Conservation (phyloP, 2,113 vertebrate genomes). For the Erythrocercus mccallii region DNA sequence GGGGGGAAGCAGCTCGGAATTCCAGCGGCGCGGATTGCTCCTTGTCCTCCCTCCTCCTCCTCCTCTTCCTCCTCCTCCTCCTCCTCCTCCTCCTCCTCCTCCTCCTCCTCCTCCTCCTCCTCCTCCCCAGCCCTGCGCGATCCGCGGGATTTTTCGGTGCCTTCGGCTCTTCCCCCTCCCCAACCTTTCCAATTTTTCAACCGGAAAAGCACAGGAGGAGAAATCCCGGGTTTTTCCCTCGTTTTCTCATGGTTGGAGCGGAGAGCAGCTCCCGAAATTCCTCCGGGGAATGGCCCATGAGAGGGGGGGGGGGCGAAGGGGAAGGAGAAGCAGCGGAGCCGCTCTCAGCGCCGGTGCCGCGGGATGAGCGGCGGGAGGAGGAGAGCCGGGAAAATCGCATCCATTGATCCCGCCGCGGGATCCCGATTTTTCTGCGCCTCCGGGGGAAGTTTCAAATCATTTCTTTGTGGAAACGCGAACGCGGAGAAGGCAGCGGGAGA, state of each 20-base stretch:
- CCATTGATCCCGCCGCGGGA: conserved; percentile 81
- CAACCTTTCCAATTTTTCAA: too few species aligned
- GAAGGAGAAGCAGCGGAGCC: not conserved
- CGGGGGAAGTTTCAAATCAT: conserved; percentile 83
- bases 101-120: not conserved
- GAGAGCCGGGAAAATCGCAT: conserved; percentile 84
- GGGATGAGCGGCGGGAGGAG: conserved; percentile 71
- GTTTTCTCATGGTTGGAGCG: conserved; percentile 26
- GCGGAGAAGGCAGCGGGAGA: conserved; percentile 13
- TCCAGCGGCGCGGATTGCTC: not conserved
- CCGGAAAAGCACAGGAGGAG: conserved; percentile 10
- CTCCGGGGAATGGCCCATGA: not conserved
- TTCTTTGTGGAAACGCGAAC: conserved; percentile 67
- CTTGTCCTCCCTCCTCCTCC: not conserved
- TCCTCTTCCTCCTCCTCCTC: not conserved
- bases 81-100: not conserved
- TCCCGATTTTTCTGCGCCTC: conserved; percentile 25
- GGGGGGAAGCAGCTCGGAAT: not conserved
- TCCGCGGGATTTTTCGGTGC: not conserved
- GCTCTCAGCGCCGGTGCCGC: not conserved
- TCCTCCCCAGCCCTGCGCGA: not conserved
- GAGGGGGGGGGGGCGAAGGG: not conserved
- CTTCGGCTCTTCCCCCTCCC: too few species aligned
- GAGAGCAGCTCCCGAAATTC: not conserved
- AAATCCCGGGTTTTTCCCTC: not conserved